Base-by-base conservation (phyloP, 2,888 invertebrate species). In the Caenorhabditis sp. region DNA sequence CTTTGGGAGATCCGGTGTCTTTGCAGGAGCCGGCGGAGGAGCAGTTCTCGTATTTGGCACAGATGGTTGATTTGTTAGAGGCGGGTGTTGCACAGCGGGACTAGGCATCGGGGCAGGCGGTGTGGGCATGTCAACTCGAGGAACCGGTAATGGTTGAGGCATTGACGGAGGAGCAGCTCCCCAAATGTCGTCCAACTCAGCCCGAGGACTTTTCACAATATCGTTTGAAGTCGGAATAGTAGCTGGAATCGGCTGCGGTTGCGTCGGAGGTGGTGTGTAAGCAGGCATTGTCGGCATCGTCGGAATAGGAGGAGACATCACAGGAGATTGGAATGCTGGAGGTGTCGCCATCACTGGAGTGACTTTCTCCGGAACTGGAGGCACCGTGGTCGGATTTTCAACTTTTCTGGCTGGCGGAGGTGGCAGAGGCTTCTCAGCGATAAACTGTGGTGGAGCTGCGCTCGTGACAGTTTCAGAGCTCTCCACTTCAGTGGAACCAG, bases 161-260 rank as follows among this genome's bases (percentile, higher is more conserved):
- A 60, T 20, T 20, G 35, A n/a, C n/a, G 74, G 47, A 44, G 65
- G 24, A 22, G 82, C 47, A 6, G 55, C 35, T 28, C 37, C 70
- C 81, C 81, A 81, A 0, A 81, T 9, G 20, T 71, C 77, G 22
- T 81, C 76, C 1, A 81, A 40, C 32, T 81, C 81, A 1, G 76
- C n/a, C 58, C 65, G 56, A 15, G 80, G 80, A 44, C 62, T 69
- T 18, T 64, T 80, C 3, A 65, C 74, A 20, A 79, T 15, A 6
- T 58, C 50, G 6, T 60, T 67, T 13, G 60, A 60, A 11, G 61
- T n/a, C 9, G 24, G 24, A 9, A 8, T 71, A 6, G 65, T n/a
- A 15, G 60, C 40, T 24, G 70, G 47, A 44, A 69, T 62, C 9
- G 71, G 67, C 51, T 72, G 50, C 3, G 68, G 9, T 15, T 28